These are phyloP conservation scores for Schizothorax lantsangensis DNA, from an alignment of 2,797 vertebrate species.

Conservation along the genomic window DNA sequence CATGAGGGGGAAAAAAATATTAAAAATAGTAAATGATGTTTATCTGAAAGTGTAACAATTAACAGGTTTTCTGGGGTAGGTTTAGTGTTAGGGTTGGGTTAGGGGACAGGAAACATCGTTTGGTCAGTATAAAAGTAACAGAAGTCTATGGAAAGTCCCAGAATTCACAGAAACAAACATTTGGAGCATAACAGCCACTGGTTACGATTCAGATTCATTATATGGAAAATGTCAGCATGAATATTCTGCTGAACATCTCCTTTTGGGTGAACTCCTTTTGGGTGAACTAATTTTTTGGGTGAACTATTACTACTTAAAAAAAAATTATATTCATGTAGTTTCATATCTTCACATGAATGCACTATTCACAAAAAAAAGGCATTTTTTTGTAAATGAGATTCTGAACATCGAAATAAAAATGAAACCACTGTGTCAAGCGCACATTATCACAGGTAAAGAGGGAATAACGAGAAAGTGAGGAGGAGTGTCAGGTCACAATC, in stretches of 20 bases:
- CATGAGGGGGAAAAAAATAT: too few species aligned
- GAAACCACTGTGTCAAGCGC: neutral
- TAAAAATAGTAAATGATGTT: too few species aligned
- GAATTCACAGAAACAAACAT: too few species aligned
- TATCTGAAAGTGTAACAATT: too few species aligned
- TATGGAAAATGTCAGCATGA: neutral
- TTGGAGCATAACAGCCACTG: too few species aligned
- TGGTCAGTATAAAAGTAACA: too few species aligned
- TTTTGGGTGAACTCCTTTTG: too few species aligned
- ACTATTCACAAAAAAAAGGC: neutral
- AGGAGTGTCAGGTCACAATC: constrained; percentile 35
- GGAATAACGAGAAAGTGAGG: constrained; percentile 38
- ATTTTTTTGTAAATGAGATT: neutral
- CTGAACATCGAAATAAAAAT: neutral
- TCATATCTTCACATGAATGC: neutral
- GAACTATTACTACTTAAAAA: neutral
- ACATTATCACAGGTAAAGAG: neutral
- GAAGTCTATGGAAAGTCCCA: too few species aligned
- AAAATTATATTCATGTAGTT: neutral
- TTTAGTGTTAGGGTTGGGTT: too few species aligned
- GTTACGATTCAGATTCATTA: neutral
- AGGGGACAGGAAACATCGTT: too few species aligned
- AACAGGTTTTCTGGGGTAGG: too few species aligned
- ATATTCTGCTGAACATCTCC: neutral
- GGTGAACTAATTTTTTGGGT: too few species aligned